Evolutionary conservation across 2,888 invertebrate genomes (phyloP), one percentile per base, ranked within the genome.

Genomic region (Eilema sororculum): DNA sequence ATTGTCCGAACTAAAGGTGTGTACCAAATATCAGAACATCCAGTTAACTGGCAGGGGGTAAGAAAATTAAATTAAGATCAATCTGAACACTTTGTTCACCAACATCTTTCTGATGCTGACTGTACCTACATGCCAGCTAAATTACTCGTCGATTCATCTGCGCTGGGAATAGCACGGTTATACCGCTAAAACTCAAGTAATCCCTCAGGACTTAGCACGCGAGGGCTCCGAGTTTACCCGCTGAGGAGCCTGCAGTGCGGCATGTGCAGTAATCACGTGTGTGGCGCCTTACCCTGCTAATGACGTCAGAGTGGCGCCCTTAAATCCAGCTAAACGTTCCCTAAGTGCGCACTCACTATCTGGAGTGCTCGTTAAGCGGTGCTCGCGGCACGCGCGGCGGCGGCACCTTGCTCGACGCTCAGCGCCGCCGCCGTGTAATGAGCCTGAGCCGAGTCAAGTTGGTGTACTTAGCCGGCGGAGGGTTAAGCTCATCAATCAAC

Each of bases 351-450:
- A 62, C 63, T 68, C 41, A 57, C 63, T 64, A 46, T 30, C 58
- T 57, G 3, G 57, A 68, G 68, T 64, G 68, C 46, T 64, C 68
- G 63, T 64, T 64, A 64, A 41, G 63, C 58, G n/a, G 52, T 37
- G 33, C 25, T 22, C 22, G 8, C 41, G 24, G 2, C 62, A 22
- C 62, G 12, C 37, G 16, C n/a, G 12, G 33, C 12, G 12, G 33
- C 33, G 33, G 33, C 33, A 12, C 33, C 33, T 37, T 12, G 12
- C 24, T 10, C 52, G 37, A 62, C 6, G 25, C 30, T 30, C 52
- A 28, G 24, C 57, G 22, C 16, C 30, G 30, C 24, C 57, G 22
- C 16, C 30, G 30, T 37, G 3, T 37, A 20, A 65, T 57, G 33
- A 24, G 22, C 56, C 56, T 10, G 57, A 65, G 30, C 57, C 24